Base-by-base conservation (phyloP, 2,113 vertebrate genomes). In the Antechinus flavipes region DNA sequence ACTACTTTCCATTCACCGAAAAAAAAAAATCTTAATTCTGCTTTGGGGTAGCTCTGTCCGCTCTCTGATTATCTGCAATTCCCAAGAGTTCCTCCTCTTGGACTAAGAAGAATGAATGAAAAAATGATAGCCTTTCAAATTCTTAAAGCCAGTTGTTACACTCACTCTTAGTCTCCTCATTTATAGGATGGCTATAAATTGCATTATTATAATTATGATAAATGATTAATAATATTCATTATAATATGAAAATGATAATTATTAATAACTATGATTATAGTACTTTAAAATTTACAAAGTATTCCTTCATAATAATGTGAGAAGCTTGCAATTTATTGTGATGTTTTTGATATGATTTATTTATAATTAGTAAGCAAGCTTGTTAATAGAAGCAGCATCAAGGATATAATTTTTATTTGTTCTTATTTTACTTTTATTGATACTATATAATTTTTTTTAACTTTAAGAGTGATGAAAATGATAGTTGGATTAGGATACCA, bases 1-100 rank as follows among this genome's bases (percentile, higher is more conserved):
- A 68, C 26, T 11, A 35, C 30, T 3, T 30, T 30, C 0, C 30
- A 3, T 25, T 0, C 3, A 19, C 10, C 2, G 11, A 26, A 2
- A 68, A 35, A 68, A 35, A 25, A 35, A 30, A 30, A 3, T 5
- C 27, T 49, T 49, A 27, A 68, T 68, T 68, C 30, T 12, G 14
- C 27, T 68, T 68, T 14, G 1, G 58, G 3, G 14, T 35, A 68
- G 4, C 26, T 11, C 30, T 68, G 2, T 68, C 27, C 16, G 27
- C 12, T 14, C 35, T 68, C 30, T 68, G 11, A 11, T 68, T 68
- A 3, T 68, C 58, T 68, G 27, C 12, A 14, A 35, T 14, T 61
- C 58, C 30, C 58, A 68, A 30, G 58, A 68, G 27, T 68, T 61
- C 26, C 12, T 58, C 26, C 8, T 58, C 26, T 30, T 68, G 11